Percentiles rank a stretch among this genome's conserved stretches.
Evolutionary conservation across 2,113 vertebrate genomes (phyloP).

Genomic region (Chlamydotis undulata): DNA sequence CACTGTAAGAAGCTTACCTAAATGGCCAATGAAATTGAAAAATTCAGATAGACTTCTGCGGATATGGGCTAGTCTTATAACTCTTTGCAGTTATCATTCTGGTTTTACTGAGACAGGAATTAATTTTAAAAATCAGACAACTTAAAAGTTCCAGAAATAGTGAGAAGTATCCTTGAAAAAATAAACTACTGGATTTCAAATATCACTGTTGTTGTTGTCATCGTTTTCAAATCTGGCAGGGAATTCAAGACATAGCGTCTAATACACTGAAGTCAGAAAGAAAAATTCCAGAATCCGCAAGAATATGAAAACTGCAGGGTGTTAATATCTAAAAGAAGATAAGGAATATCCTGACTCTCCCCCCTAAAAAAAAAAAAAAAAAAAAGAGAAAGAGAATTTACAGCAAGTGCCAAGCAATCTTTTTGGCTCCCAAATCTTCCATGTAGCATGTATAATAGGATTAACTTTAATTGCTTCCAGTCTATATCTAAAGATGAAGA

Average conservation of each 20-base stretch:
- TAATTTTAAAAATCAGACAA: background rate
- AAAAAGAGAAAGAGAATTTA: background rate
- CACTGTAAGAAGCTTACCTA: background rate
- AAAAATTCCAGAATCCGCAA: background rate
- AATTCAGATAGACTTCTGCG: background rate
- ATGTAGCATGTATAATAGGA: conserved; percentile 15
- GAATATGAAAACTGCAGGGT: background rate
- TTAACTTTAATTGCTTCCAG: conserved; percentile 53
- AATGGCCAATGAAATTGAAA: background rate
- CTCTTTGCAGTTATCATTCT: background rate
- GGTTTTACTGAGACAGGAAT: background rate
- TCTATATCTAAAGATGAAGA: conserved; percentile 15
- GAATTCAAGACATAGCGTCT: background rate
- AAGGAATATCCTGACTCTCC: background rate
- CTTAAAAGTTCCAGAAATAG: background rate
- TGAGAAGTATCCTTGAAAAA: background rate
- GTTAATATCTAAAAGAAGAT: background rate
- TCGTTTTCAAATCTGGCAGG: background rate
- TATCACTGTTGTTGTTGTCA: background rate
- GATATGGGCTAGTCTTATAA: background rate
- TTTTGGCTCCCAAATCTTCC: conserved; percentile 6
- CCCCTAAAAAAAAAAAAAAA: accelerated
- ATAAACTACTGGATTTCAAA: background rate
- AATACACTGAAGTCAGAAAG: background rate
- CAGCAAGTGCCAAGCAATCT: background rate